Base-by-base conservation (phyloP, 2,113 vertebrate genomes). In the Mobula birostris region DNA sequence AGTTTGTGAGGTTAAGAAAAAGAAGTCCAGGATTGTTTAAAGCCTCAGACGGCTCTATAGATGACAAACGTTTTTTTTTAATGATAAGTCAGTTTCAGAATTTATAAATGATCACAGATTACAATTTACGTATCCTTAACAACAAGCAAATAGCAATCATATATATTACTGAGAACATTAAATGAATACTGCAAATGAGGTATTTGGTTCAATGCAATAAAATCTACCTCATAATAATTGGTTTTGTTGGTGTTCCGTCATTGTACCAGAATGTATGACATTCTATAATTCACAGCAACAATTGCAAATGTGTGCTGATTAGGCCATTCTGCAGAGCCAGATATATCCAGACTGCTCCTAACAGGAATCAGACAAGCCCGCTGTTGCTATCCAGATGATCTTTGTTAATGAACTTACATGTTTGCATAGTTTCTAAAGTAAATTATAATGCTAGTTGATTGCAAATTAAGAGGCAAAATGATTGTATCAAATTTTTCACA, bases 381-480 rank as follows among this genome's bases (percentile, higher is more conserved):
- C 19, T 90, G 1, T 32, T 90, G 29, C 61, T 21, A 61, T 32
- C 61, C 85, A 90, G 85, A 90, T 90, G 85, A 90, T 90, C 63
- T 90, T 90, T 15, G 63, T 32, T 63, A 7, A 15, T 66, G 85
- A 19, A 63, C 63, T 66, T 68, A 24, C 15, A 90, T 32, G 27
- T 90, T 90, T 32, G 32, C 85, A 90, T 88, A 66, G 12, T 66
- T 90, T 90, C 61, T 21, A 68, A 66, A 88, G 15, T 88, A n/a
- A 88, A 63, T 63, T 88, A 66, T 68, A 90, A 32, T 68, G 17
- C 85, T 40, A 90, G 63, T 90, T 36, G 61, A 90, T 66, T 15
- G 15, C 85, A 90, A 66, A 90, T 66, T 32, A 63, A 87, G 63
- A 61, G 9, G 12, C 11, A 15, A 61, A 63, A 5, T 56, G 58